Base-by-base conservation (phyloP, 2,888 invertebrate species). In the Calameuta idolon region DNA sequence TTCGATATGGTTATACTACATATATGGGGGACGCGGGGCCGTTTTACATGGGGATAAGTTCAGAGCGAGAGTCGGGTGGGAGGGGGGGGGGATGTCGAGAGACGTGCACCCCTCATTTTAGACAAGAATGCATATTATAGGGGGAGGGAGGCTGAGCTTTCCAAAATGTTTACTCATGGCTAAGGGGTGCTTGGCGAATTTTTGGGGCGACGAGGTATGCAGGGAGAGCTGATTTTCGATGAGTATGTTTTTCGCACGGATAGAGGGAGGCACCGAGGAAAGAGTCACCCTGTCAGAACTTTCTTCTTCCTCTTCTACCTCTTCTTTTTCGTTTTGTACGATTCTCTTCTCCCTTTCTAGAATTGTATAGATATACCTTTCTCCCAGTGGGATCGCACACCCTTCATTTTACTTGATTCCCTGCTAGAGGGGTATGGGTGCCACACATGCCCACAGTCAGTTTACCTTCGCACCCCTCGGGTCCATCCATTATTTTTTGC, bases 141-240 rank as follows among this genome's bases (percentile, higher is more conserved):
- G 73, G 2, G 76, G 78, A 71, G 69, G 75, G 71, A 75, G 77
- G 76, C 34, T 55, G n/a, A 23, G 75, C 78, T 78, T 78, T 78
- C 76, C 73, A 78, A 78, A 78, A 76, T 78, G 78, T 78, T 78
- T 78, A 76, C 77, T 69, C 73, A 73, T 31, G 55, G 55, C 34
- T 15, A 73, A 73, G 75, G 40, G 78, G 78, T 73, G 23, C 23
- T 23, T 23, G 55, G 23, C 0, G 23, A 55, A 23, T 55, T 23
- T 55, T 55, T 55, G 23, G 23, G 55, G 1, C 0, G 55, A 55
- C 55, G 9, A 2, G 55, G 55, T 55, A 23, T 55, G 23, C 23
- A 55, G 23, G 55, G 55, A 9, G 9, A 23, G 23, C 76, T 68
- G 78, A 76, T 73, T 78, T 78, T 73, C 40, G 73, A 68, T 73